Evolutionary conservation across 2,888 invertebrate species (phyloP), one percentile per base, ranked within the genome.

Genomic region (Aleiodes alternator): DNA sequence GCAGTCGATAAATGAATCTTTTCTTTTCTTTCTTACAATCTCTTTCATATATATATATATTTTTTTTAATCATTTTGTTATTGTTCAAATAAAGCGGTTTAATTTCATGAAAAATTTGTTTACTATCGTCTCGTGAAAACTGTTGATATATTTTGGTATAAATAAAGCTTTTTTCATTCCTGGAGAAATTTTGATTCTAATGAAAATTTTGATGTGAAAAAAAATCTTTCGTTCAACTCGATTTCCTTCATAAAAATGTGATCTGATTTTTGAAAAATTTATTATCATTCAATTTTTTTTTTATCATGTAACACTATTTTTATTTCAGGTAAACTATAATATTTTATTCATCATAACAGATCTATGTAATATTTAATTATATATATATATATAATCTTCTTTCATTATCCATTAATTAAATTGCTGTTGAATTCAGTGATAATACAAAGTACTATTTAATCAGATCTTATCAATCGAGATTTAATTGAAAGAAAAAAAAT

Each of bases 401-500:
- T 48, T 64, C 43, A 48, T 23, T 64, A 43, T 48, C 8, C 48
- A 34, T 64, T 43, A 64, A 64, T 16, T 14, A 64, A 43, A 4
- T 43, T 38, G 61, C 12, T n/a, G 38, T 75, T 61, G 1, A 38
- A 61, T 14, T 38, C 38, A 38, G 5, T 38, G n/a, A 38, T 79
- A 78, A 80, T 79, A 75, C 78, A 78, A 77, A 81, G 80, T 81
- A 81, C 78, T 80, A 79, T 64, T 38, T 86, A 85, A 83, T 86
- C 85, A 86, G 86, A 87, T 87, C 84, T 85, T 81, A 43, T 43
- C 68, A 77, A 57, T 80, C 79, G 81, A 85, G 82, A 84, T 84
- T 83, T 81, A 80, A 79, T 12, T 64, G 75, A 69, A 78, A 75
- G 34, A 76, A 74, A 70, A 73, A 76, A 56, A 51, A 68, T 74